Base-by-base conservation (phyloP, 2,797 vertebrate species). In the Antrozous pallidus region DNA sequence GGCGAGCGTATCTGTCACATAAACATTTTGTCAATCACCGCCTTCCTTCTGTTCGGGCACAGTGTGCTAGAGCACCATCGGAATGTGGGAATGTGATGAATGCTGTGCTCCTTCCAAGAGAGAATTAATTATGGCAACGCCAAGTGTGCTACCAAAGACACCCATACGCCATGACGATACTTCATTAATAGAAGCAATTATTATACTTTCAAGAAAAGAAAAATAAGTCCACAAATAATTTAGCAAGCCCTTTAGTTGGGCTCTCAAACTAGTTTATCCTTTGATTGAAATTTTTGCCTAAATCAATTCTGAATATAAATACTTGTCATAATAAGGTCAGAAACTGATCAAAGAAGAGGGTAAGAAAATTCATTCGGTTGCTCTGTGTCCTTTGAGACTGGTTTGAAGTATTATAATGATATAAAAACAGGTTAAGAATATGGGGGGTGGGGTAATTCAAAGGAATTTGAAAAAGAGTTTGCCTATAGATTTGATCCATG, bases 21-120 rank as follows among this genome's bases (percentile, higher is more conserved):
- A 98, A 97, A 97, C 97, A 96, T 92, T 97, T 94, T 94, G 95
- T 97, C 96, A 82, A 73, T 96, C 96, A 96, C 56, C 4, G n/a
- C 87, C 73, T 96, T 93, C 91, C 89, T 86, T 97, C 86, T 97
- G 70, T 96, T 97, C 95, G 77, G 95, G 96, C 71, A 95, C 80
- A 94, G 54, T 85, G 22, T 73, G 96, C 89, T 63, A 36, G 45
- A 94, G 88, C 9, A 88, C 10, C 77, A n/a, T 58, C 69, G 58
- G 65, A 82, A 96, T 36, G 84, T 74, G 85, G 58, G 65, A 82
- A 96, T 36, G 84, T 74, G 85, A 94, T 63, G 93, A 63, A 78
- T 58, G 75, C 9, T 80, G 18, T 75, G n/a, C 77, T 69, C n/a
- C 18, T 69, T 95, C 81, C 88, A 94, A 97, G 96, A 69, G 63